A percentile compares a stretch with the other conserved stretches of the same genome.
These are phyloP conservation scores for Mastacembelus armatus DNA, from an alignment of 2,797 vertebrate genomes.

Conservation along the genomic window DNA sequence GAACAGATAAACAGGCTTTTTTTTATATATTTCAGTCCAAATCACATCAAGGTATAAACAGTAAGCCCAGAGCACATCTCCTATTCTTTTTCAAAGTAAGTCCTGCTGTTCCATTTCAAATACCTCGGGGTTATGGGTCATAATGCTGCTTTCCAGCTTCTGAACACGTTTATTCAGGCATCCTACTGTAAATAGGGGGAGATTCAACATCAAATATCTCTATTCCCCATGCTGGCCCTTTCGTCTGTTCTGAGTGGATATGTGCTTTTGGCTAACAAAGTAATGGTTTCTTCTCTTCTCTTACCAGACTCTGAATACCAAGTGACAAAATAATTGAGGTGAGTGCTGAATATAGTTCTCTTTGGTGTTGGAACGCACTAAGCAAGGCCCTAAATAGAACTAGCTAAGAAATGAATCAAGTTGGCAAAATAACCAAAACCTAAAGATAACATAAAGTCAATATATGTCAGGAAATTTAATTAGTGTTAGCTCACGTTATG, in stretches of 20 bases:
- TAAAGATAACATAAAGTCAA: slow-evolving; percentile 71
- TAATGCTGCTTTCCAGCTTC: slow-evolving; percentile 81
- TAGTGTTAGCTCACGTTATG: slow-evolving; percentile 74
- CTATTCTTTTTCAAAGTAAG: slow-evolving; percentile 84
- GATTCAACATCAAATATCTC: slow-evolving; percentile 84
- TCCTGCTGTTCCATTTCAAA: slow-evolving; percentile 84
- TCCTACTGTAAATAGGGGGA: slow-evolving; percentile 82
- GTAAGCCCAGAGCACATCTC: slow-evolving; percentile 78
- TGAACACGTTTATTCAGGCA: slow-evolving; percentile 82
- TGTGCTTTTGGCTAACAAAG: slow-evolving; percentile 81
- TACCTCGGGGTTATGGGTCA: slow-evolving; percentile 81
- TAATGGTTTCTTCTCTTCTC: slow-evolving; percentile 73
- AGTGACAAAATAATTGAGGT: slow-evolving; percentile 78
- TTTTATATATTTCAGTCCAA: slow-evolving; percentile 79
- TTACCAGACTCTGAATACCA: slow-evolving; percentile 70
- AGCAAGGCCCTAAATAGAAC: slow-evolving; percentile 25
- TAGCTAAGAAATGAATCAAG: slow-evolving; percentile 58
- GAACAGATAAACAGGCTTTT: slow-evolving; percentile 73
- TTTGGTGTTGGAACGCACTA: slow-evolving; percentile 59
- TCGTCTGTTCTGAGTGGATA: slow-evolving; percentile 75
- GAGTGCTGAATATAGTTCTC: slow-evolving; percentile 46
- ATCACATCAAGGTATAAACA: slow-evolving; percentile 85
- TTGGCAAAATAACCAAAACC: slow-evolving; percentile 67
- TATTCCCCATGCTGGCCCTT: slow-evolving; percentile 81
- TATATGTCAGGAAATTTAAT: slow-evolving; percentile 76